These are phyloP conservation scores for Stramonita haemastoma DNA, from an alignment of 2,888 invertebrate genomes.

Conservation along the genomic window DNA sequence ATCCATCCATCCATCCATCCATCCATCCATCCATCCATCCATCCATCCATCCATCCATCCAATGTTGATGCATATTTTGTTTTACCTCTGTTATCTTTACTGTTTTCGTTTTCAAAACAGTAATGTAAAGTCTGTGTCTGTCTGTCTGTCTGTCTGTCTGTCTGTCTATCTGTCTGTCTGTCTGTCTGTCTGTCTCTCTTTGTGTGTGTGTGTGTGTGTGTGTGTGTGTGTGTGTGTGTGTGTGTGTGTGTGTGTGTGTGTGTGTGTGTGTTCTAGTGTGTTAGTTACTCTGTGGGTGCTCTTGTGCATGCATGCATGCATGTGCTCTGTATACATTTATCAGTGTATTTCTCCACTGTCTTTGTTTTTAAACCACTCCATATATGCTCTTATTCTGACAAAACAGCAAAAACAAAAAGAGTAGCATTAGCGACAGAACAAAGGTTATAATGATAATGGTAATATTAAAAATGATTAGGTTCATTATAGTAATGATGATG, in stretches of 20 bases:
- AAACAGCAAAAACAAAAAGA: no score
- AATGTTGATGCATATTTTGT: neutral
- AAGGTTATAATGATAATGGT: no score
- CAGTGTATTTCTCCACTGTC: no score
- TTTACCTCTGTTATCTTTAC: no score
- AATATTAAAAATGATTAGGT: no score
- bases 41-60: neutral
- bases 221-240: constrained; percentile 17
- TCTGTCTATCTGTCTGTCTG: neutral
- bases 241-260: constrained; percentile 12
- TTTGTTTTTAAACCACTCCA: no score
- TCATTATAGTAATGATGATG: no score
- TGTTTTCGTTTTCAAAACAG: no score
- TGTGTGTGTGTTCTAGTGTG: neutral
- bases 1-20: neutral
- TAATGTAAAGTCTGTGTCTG: neutral
- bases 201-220: neutral
- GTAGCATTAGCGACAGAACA: no score
- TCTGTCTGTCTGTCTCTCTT: neutral
- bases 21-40: neutral
- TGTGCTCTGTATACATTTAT: no score
- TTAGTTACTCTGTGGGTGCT: neutral
- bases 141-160: neutral
- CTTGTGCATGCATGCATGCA: no score
- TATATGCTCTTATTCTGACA: no score